Evolutionary conservation across 2,113 vertebrate species (phyloP).

Genomic region (Craseonycteris thonglongyai): DNA sequence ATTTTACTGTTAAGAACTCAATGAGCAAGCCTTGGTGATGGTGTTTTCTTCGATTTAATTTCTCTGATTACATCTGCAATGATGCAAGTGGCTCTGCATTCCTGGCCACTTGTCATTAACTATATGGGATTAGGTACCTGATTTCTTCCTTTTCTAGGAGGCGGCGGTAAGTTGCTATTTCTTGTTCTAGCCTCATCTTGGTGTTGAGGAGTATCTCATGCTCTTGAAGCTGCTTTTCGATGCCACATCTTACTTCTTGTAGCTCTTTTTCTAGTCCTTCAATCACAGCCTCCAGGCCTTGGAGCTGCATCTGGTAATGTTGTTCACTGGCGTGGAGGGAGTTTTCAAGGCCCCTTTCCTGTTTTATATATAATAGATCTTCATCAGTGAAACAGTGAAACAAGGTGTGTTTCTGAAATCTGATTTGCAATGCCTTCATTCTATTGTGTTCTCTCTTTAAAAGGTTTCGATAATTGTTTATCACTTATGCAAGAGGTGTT

Average conservation of each 20-base stretch:
- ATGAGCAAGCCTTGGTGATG: not conserved
- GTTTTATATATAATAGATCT: slow-evolving; percentile 40
- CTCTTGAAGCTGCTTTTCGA: slow-evolving; percentile 89
- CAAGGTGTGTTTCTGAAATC: not conserved
- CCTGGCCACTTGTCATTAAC: not conserved
- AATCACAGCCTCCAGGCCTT: slow-evolving; percentile 87
- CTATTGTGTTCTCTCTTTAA: not conserved
- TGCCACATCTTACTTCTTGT: slow-evolving; percentile 85
- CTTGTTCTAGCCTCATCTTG: slow-evolving; percentile 94
- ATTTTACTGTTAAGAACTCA: not conserved
- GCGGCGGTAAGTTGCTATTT: slow-evolving; percentile 92
- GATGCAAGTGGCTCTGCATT: not conserved
- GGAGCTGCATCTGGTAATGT: slow-evolving; percentile 89
- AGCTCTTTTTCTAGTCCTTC: slow-evolving; percentile 88
- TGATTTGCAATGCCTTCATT: not conserved
- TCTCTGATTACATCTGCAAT: not conserved
- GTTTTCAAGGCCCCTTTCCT: slow-evolving; percentile 93
- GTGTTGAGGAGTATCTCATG: slow-evolving; percentile 93
- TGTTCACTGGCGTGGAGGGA: slow-evolving; percentile 87
- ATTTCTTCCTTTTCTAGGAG: slow-evolving; percentile 93
- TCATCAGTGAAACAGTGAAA: not conserved
- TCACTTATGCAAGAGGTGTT: not conserved
- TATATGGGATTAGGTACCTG: slow-evolving; percentile 80
- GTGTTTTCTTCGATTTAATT: not conserved
- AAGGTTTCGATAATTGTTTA: not conserved